Conservation (phyloP, 1,140 invertebrate species). For the Zaprionus davidi region DNA sequence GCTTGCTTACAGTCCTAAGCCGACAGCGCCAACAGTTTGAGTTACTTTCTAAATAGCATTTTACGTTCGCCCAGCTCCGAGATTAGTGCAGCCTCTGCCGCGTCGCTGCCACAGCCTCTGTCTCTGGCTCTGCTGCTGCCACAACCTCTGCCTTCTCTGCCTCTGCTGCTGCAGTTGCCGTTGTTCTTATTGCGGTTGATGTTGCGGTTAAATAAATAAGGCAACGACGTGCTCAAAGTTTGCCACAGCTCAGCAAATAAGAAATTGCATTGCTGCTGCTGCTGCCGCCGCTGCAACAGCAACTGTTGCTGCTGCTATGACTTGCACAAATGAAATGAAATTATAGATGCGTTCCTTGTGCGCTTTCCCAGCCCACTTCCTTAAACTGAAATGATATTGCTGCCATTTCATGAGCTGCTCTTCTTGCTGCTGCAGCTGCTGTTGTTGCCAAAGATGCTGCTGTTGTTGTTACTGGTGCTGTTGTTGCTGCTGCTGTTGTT, state of each 20-base stretch:
- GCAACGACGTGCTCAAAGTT: slow-evolving; percentile 57
- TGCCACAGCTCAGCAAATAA: slow-evolving; percentile 49
- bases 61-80: slow-evolving; percentile 36
- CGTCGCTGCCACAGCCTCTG: background rate
- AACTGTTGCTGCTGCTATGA: slow-evolving; percentile 28
- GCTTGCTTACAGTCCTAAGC: slow-evolving; percentile 67
- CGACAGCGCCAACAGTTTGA: slow-evolving; percentile 67
- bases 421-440: slow-evolving; percentile 1
- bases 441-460: background rate
- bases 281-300: slow-evolving; percentile 7
- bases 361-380: slow-evolving; percentile 67
- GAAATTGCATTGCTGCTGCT: slow-evolving; percentile 46
- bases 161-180: slow-evolving; percentile 22
- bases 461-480: background rate
- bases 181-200: slow-evolving; percentile 78
- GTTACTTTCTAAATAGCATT: slow-evolving; percentile 78
- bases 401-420: slow-evolving; percentile 2
- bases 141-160: background rate
- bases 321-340: slow-evolving; percentile 59
- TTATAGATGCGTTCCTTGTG: slow-evolving; percentile 55
- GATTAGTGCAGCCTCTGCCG: slow-evolving; percentile 44
- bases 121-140: background rate
- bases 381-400: slow-evolving; percentile 51
- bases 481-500: background rate
- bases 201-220: slow-evolving; percentile 81